Percentiles rank a stretch among this genome's conserved stretches.
phyloP scores from a whole-genome alignment of 1,140 invertebrate species.

The Drosophila rhopaloa region DNA sequence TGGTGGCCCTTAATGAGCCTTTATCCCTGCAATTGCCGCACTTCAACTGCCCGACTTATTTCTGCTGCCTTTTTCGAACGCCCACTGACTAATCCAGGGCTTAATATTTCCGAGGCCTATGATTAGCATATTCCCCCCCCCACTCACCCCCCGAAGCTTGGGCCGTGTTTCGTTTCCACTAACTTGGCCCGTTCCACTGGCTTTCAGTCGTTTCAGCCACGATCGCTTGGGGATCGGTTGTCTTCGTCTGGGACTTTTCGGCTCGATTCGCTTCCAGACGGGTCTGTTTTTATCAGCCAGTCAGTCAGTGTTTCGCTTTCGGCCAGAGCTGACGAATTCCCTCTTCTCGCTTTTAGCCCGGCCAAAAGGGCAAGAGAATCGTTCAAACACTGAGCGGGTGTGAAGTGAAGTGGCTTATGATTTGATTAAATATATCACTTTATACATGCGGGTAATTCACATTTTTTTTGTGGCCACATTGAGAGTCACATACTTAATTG shows the following conservation, averaged over 20 bases:
- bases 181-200: slow-evolving; percentile 10
- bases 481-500: slow-evolving; percentile 21
- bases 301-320: slow-evolving; percentile 76
- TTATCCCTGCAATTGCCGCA: slow-evolving; percentile 11
- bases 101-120: slow-evolving; percentile 51
- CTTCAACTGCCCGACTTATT: slow-evolving; percentile 5
- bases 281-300: slow-evolving; percentile 7
- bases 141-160: neutral
- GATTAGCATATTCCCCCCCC: slow-evolving; percentile 55
- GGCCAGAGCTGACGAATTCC: slow-evolving; percentile 63
- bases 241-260: slow-evolving; percentile 1
- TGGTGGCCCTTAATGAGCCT: slow-evolving; percentile 1
- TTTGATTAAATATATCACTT: slow-evolving; percentile 16
- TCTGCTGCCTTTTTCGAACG: slow-evolving; percentile 6
- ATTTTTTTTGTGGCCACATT: slow-evolving; percentile 15
- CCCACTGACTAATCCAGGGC: slow-evolving; percentile 31
- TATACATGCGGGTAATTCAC: slow-evolving; percentile 12
- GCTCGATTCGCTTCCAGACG: slow-evolving; percentile 13
- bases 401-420: slow-evolving; percentile 33
- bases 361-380: slow-evolving; percentile 22
- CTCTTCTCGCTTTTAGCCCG: slow-evolving; percentile 23
- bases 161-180: slow-evolving; percentile 46
- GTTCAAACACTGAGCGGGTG: slow-evolving; percentile 25
- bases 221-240: slow-evolving; percentile 11
- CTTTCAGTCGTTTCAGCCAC: slow-evolving; percentile 28